These are phyloP conservation scores for Parochlus steinenii DNA, from an alignment of 2,888 invertebrate genomes.

Conservation along the genomic window DNA sequence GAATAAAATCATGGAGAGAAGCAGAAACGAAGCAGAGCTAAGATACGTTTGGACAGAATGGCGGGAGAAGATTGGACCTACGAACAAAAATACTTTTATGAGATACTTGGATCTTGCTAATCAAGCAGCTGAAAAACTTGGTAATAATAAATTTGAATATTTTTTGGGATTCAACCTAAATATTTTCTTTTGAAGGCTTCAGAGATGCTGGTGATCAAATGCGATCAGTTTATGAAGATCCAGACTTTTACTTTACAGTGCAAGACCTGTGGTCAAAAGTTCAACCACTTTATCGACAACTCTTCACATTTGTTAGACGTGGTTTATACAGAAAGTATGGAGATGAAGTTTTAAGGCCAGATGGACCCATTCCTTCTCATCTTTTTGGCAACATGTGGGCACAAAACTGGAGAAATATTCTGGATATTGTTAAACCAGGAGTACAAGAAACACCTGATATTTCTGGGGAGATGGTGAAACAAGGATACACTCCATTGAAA, in stretches of 20 bases:
- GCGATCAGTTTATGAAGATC: slow-evolving; percentile 55
- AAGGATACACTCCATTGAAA: slow-evolving; percentile 54
- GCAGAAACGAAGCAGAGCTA: slow-evolving; percentile 57
- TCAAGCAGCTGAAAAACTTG: slow-evolving; percentile 56
- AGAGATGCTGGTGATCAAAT: slow-evolving; percentile 67
- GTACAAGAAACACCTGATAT: slow-evolving; percentile 52
- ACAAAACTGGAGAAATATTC: slow-evolving; percentile 63
- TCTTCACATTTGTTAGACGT: slow-evolving; percentile 66
- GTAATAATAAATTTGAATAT: too few species aligned
- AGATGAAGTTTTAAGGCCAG: slow-evolving; percentile 36
- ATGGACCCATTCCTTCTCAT: slow-evolving; percentile 74
- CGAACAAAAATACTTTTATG: slow-evolving; percentile 56
- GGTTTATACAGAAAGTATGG: slow-evolving; percentile 48
- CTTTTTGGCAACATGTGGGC: slow-evolving; percentile 75
- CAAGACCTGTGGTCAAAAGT: slow-evolving; percentile 43
- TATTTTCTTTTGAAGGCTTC: slow-evolving; percentile 38
- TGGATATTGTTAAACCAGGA: slow-evolving; percentile 59
- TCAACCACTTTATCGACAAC: slow-evolving; percentile 59
- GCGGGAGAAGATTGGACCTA: slow-evolving; percentile 62
- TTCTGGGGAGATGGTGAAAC: slow-evolving; percentile 57
- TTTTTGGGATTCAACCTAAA: not conserved
- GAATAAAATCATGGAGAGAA: slow-evolving; percentile 44
- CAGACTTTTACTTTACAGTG: slow-evolving; percentile 41
- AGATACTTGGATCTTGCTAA: slow-evolving; percentile 66
- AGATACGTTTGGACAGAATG: slow-evolving; percentile 65